phyloP scores from a whole-genome alignment of 2,888 invertebrate genomes.

The Hermaeophaga mercurialis region DNA sequence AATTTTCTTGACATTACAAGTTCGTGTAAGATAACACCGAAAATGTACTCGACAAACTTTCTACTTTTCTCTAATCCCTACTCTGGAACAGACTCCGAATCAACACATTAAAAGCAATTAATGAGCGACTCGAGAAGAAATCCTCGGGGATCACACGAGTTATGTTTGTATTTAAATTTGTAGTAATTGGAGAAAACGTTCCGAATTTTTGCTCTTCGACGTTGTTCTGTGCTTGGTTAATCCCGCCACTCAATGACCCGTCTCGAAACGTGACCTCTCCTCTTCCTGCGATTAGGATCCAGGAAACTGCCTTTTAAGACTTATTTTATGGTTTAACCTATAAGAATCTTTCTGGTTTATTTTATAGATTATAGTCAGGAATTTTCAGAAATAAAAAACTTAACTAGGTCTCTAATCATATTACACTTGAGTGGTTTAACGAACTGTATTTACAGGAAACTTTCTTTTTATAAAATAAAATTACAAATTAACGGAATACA shows the following conservation, averaged over 20 bases:
- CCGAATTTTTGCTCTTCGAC: constrained; percentile 40
- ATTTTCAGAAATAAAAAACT: too few species aligned
- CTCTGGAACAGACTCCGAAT: constrained; percentile 20
- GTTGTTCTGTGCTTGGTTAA: constrained; percentile 38
- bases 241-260: constrained; percentile 42
- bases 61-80: constrained; percentile 24
- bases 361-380: too few species aligned
- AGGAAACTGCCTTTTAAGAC: constrained; percentile 4
- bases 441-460: too few species aligned
- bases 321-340: constrained; percentile 9
- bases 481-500: too few species aligned
- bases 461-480: too few species aligned
- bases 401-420: too few species aligned
- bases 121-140: constrained; percentile 37
- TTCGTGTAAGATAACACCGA: constrained; percentile 5
- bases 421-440: too few species aligned
- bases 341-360: too few species aligned
- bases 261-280: constrained; percentile 41
- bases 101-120: constrained; percentile 33
- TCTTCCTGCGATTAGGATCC: constrained; percentile 10
- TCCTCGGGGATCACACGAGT: constrained; percentile 33
- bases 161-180: constrained; percentile 44
- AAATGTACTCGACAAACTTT: constrained; percentile 18
- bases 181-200: constrained; percentile 43
- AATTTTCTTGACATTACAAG: not conserved